Base-by-base conservation (phyloP, 2,888 invertebrate genomes). In the Corbicula japonica region DNA sequence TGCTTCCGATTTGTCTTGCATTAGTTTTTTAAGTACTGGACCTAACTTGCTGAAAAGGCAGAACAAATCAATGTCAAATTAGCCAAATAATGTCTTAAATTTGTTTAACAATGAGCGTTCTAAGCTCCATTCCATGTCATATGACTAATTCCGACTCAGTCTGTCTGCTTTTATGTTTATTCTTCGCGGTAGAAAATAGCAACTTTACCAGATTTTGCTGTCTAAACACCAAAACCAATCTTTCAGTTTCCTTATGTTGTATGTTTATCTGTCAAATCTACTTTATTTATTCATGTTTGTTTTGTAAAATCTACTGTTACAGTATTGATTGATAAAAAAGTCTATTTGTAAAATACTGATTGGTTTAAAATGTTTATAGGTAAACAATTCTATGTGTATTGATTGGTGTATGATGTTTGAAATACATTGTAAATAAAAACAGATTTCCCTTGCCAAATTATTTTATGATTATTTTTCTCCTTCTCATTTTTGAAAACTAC, bases 1-100 rank as follows among this genome's bases (percentile, higher is more conserved):
- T 15, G 54, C 54, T 3, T 28, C 28, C 12, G 28, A 18, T 23
- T 30, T 15, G 1, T 30, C 30, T n/a, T n/a, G n/a, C n/a, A 30
- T n/a, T 2, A 86, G 10, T 52, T 86, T 80, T 62, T 72, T 60
- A 8, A 86, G n/a, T 1, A 72, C 52, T 61, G 52, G 58, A 12
- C 35, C 48, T 1, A 82, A 26, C 2, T 83, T 34, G 56, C 82
- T 78, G 56, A 83, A 86, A 70, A 83, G 84, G 52, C 73, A 76
- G 56, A 86, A 77, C 34, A 83, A n/a, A 48, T 83, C 83, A n/a
- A 73, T n/a, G 26, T 65, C 21, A 41, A 58, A 70, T 0, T 2
- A 0, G 2, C 65, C 71, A 2, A 69, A 65, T 0, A 8, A 41
- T 18, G 34, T 12, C 15, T 21, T 8, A 12, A 71, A 2, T 18